Conservation (phyloP, 2,113 vertebrate species). For the Vidua chalybeata region DNA sequence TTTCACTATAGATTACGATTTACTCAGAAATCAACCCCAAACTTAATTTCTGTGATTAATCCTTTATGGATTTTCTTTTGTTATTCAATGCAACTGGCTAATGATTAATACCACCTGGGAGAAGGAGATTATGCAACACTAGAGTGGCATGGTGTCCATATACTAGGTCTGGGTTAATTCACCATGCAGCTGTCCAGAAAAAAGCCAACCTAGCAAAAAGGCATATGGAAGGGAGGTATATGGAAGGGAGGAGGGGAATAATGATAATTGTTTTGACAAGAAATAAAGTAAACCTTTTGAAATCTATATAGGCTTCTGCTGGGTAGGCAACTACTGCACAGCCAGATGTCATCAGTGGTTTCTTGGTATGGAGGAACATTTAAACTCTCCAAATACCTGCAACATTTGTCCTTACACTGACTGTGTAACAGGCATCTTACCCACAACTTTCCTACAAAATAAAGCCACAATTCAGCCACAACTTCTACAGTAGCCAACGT, state of each 20-base stretch:
- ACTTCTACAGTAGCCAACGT: accelerated
- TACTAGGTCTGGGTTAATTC: neutral
- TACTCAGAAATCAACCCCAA: slow-evolving; percentile 33
- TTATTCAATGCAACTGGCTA: slow-evolving; percentile 41
- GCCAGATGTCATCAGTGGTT: neutral
- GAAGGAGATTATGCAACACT: slow-evolving; percentile 26
- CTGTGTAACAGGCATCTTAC: neutral
- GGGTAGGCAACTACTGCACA: neutral
- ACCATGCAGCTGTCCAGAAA: neutral
- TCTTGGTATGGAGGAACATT: neutral
- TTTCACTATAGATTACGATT: slow-evolving; percentile 60
- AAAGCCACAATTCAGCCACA: neutral
- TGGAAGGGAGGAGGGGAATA: neutral
- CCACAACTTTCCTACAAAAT: neutral
- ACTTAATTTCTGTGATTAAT: slow-evolving; percentile 56
- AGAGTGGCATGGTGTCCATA: neutral
- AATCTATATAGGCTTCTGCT: neutral
- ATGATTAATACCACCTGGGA: slow-evolving; percentile 50
- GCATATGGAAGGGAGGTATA: neutral
- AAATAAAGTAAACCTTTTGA: neutral
- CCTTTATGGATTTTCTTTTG: slow-evolving; percentile 50
- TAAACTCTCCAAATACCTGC: neutral
- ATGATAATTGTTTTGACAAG: neutral
- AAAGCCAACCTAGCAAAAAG: neutral
- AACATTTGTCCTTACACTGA: neutral